Evolutionary conservation across 2,888 invertebrate species (phyloP), one percentile per base, ranked within the genome.

Genomic region (Brenthis hecate): DNA sequence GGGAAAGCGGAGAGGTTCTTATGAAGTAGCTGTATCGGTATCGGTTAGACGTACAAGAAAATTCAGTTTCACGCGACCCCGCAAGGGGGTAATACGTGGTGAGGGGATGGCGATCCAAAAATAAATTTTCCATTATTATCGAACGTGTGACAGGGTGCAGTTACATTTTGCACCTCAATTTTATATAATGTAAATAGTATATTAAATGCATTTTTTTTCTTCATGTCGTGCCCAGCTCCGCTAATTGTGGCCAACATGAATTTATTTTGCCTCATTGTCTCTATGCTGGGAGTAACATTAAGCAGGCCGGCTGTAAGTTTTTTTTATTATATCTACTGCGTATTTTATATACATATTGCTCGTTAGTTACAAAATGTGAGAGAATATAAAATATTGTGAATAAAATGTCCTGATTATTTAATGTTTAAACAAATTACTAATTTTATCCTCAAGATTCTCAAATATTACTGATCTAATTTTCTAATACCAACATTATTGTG

Each of bases 231-330:
- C 74, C 78, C 77, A 75, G 78, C 73, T 68, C 75, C 77, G 70
- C 73, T 82, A 72, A 69, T 84, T 75, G 74, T 81, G 72, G 74
- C 79, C 76, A 80, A 77, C 78, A 89, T 89, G 88, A 76, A 84
- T 80, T 82, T 83, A 76, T 78, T 81, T 77, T 78, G 84, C 72
- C 72, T 84, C 74, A 81, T 82, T 80, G 79, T 85, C 75, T 79
- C 79, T 70, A 74, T 84, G 68, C 74, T 86, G 68, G 86, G 82
- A 69, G 75, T 84, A 75, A 78, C 85, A 70, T 77, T 83, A 53
- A 67, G 66, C 66, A 73, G 69, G 63, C 73, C 76, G 56, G 68
- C 73, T 55, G 75, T 76, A 67, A 75, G 75, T 77, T 68, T 62
- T 60, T 56, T 63, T 58, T 11, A 8, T 43, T 43, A 43, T 43